These are phyloP conservation scores for Tipula helvola DNA, from an alignment of 2,888 invertebrate genomes.

Conservation along the genomic window DNA sequence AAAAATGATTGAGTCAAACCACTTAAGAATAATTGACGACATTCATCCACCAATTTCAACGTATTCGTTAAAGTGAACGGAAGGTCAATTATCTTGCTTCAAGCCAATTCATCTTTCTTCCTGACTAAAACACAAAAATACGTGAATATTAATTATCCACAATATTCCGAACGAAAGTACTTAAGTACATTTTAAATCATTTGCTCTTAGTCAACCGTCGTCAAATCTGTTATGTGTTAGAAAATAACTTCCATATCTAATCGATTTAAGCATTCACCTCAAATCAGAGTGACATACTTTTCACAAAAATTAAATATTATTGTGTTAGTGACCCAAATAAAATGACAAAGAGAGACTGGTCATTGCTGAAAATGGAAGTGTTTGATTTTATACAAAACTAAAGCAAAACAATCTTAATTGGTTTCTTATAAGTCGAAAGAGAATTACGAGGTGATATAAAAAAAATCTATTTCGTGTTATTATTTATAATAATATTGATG, in stretches of 20 bases:
- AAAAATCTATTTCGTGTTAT: too few species aligned
- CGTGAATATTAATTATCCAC: too few species aligned
- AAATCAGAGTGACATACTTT: neutral
- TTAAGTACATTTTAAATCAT: neutral
- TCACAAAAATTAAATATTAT: neutral
- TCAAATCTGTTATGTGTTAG: neutral
- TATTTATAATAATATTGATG: neutral
- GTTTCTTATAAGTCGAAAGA: neutral
- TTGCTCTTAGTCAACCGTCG: neutral
- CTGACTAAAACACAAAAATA: too few species aligned
- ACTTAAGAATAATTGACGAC: too few species aligned
- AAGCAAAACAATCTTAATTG: neutral
- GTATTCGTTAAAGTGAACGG: too few species aligned
- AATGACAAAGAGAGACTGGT: neutral
- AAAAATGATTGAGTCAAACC: too few species aligned
- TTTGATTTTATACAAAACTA: neutral
- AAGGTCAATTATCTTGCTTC: too few species aligned
- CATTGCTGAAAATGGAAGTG: neutral
- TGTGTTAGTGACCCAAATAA: neutral
- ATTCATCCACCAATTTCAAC: too few species aligned
- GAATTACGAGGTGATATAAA: neutral
- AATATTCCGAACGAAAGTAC: too few species aligned
- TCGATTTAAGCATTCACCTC: neutral
- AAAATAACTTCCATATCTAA: neutral
- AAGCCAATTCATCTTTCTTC: too few species aligned